phyloP scores from a whole-genome alignment of 1,140 invertebrate genomes.

The honey bee (Apis mellifera) region DNA sequence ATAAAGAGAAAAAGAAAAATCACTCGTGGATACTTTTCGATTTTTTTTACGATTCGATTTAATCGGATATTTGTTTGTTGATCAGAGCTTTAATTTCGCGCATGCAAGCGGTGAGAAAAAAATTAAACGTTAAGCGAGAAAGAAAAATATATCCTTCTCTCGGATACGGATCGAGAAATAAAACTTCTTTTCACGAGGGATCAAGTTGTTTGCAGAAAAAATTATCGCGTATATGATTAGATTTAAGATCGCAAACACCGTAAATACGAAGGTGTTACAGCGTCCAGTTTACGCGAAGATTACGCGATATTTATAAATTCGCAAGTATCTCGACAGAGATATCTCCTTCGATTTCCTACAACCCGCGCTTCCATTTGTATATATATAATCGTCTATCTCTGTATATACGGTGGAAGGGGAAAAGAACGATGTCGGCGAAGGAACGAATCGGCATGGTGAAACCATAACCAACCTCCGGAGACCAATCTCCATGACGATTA shows the following conservation, averaged over 20 bases:
- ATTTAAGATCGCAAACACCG: not conserved
- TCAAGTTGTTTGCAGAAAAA: too few species aligned
- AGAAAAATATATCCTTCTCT: not conserved
- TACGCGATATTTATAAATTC: not conserved
- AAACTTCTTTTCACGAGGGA: too few species aligned
- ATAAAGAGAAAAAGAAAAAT: too few species aligned
- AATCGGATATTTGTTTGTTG: not conserved
- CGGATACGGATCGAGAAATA: not conserved
- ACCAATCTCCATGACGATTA: conserved; percentile 36
- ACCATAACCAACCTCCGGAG: conserved; percentile 33
- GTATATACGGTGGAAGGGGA: not conserved
- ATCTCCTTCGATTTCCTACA: not conserved
- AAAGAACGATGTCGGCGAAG: not conserved
- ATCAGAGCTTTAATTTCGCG: not conserved
- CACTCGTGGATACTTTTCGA: not conserved
- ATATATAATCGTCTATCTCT: not conserved
- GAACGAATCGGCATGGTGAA: not conserved
- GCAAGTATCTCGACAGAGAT: not conserved
- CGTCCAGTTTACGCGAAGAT: not conserved
- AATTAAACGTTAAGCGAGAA: not conserved
- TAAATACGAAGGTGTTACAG: not conserved
- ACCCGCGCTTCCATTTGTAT: not conserved
- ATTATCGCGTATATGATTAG: not conserved
- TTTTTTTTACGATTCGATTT: not conserved
- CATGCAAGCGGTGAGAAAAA: not conserved